Percentiles rank a stretch among this genome's conserved stretches.
Conservation (phyloP, 2,113 vertebrate species). For the Lycocorax pyrrhopterus region DNA sequence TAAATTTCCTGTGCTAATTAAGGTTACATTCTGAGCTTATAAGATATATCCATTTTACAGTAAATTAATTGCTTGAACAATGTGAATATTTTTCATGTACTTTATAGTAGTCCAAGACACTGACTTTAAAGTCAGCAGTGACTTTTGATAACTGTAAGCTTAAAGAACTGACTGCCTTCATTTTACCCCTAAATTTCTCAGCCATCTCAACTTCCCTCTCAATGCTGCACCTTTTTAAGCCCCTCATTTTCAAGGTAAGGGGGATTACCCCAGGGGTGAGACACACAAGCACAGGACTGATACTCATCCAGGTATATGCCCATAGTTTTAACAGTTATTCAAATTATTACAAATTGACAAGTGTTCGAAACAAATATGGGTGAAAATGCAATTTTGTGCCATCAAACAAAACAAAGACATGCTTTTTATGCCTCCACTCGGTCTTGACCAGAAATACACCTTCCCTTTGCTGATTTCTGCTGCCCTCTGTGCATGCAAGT, state of each 20-base stretch:
- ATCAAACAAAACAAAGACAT: not conserved
- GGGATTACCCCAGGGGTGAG: not conserved
- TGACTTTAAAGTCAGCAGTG: not conserved
- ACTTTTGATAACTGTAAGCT: not conserved
- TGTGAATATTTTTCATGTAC: not conserved
- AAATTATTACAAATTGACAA: not conserved
- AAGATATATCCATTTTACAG: not conserved
- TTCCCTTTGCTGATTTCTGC: not conserved
- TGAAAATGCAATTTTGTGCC: constrained; percentile 12
- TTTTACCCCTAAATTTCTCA: not conserved
- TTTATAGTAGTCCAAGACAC: not conserved
- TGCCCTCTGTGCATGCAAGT: not conserved
- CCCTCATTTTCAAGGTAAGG: not conserved
- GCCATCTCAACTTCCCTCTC: not conserved
- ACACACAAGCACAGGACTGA: rapidly evolving
- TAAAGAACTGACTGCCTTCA: not conserved
- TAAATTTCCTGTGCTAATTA: not conserved
- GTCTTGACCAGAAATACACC: not conserved
- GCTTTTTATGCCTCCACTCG: not conserved
- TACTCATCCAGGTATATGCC: not conserved
- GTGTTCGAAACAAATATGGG: not conserved
- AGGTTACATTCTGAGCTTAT: not conserved
- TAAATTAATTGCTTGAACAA: not conserved
- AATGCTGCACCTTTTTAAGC: not conserved
- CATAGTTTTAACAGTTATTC: not conserved